Evolutionary conservation across 1,140 invertebrate genomes (phyloP), one percentile per base, ranked within the genome.

Genomic region (Bilobella aurantiaca): DNA sequence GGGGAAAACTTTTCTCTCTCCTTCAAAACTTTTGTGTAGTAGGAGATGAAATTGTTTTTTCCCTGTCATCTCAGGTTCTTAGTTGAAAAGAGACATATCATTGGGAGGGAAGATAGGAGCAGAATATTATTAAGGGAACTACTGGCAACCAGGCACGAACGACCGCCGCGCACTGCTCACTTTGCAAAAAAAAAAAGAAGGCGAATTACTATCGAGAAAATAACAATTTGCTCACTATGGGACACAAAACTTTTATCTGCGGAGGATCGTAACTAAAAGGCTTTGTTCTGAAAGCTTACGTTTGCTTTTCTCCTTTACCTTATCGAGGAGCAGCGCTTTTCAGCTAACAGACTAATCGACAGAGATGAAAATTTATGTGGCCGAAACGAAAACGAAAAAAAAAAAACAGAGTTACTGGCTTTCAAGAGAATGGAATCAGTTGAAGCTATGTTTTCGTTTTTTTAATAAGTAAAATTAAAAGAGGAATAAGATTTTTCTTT

Each of bases 61-160:
- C 49, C 23, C 49, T 53, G 49, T 53, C 49, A 53, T 53, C 49
- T 53, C 49, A 53, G 49, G 49, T 53, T 53, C 49, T 53, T 53
- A 53, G 49, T 23, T 12, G 49, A 53, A 53, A 53, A 53, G 49
- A 53, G 49, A 53, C 49, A 53, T 53, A 42, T 42, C 34, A 42
- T 42, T 42, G 8, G 12, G 49, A 53, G 49, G 21, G 5, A 23
- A 23, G 37, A 42, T n/a, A 42, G 37, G n/a, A 42, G 37, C n/a
- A 42, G 49, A 53, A 53, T 53, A 53, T 53, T 53, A 53, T 53
- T 53, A 53, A 23, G 23, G 12, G n/a, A n/a, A n/a, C n/a, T n/a
- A n/a, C n/a, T n/a, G n/a, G n/a, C n/a, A n/a, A n/a, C n/a, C n/a
- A n/a, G n/a, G n/a, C n/a, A n/a, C 23, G 14, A 16, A 23, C 49